These are phyloP conservation scores for Drosophila bocqueti DNA, from an alignment of 1,140 invertebrate genomes.

Conservation along the genomic window DNA sequence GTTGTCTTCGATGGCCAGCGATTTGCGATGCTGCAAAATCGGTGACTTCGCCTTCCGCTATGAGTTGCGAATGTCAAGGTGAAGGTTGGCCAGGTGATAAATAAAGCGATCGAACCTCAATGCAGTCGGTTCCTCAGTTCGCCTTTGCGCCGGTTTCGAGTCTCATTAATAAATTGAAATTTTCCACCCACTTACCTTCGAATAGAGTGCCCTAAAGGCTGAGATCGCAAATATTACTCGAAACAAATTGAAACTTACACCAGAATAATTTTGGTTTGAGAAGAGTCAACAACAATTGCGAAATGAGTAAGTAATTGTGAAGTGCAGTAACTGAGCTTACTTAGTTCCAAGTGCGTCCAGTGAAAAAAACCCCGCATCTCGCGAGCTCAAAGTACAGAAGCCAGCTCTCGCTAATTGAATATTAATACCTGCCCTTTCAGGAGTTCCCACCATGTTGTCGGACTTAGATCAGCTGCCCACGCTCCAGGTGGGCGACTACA, in stretches of 20 bases:
- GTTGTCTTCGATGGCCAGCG: constrained; percentile 13
- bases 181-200: constrained; percentile 26
- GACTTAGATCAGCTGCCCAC: constrained; percentile 88
- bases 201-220: constrained; percentile 40
- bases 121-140: constrained; percentile 18
- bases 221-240: constrained; percentile 19
- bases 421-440: constrained; percentile 84
- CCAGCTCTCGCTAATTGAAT: constrained; percentile 28
- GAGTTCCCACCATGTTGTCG: constrained; percentile 89
- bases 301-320: constrained; percentile 75
- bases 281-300: constrained; percentile 41
- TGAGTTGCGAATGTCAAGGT: constrained; percentile 73
- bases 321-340: constrained; percentile 40
- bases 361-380: constrained; percentile 16
- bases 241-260: constrained; percentile 21
- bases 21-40: constrained; percentile 25
- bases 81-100: constrained; percentile 62
- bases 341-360: constrained; percentile 9
- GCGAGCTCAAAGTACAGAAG: constrained; percentile 34
- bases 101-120: constrained; percentile 7
- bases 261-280: constrained; percentile 36
- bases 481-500: constrained; percentile 89
- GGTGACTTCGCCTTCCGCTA: constrained; percentile 20
- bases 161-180: constrained; percentile 33
- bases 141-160: constrained; percentile 33